Percentiles rank a stretch among this genome's conserved stretches.
Evolutionary conservation across 2,113 vertebrate species (phyloP).

Genomic region (Platanista minor): DNA sequence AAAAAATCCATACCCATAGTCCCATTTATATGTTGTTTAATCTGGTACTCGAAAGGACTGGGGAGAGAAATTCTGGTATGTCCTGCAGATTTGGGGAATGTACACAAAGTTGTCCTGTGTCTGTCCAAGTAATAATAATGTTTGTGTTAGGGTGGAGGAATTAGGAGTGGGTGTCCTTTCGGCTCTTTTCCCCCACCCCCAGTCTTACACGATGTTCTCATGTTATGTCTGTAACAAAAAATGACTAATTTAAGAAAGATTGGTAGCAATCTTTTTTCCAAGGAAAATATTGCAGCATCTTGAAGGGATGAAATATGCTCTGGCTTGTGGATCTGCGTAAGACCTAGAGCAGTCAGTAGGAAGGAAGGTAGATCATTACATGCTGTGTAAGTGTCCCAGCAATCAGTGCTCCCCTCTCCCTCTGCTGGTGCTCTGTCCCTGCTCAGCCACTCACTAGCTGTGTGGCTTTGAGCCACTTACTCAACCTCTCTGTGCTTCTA

Average conservation of each 20-base stretch:
- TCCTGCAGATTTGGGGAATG: neutral
- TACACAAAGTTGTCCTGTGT: neutral
- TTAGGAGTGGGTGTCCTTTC: neutral
- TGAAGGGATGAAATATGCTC: neutral
- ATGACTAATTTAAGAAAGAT: neutral
- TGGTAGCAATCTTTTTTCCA: neutral
- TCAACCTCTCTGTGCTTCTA: neutral
- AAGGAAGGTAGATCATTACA: neutral
- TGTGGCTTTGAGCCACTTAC: neutral
- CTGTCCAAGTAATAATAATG: neutral
- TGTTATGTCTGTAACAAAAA: neutral
- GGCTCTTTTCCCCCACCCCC: neutral
- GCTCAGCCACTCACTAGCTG: neutral
- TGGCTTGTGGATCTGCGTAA: neutral
- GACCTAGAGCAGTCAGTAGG: neutral
- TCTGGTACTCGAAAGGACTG: neutral
- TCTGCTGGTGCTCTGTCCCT: neutral
- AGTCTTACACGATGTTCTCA: neutral
- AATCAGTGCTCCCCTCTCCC: neutral
- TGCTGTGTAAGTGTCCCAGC: neutral
- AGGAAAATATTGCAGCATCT: neutral
- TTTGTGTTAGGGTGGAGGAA: fast-evolving
- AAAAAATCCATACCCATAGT: neutral
- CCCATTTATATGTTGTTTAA: neutral
- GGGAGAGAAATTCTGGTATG: neutral